A percentile compares a stretch with the other conserved stretches of the same genome.
Evolutionary conservation across 2,797 vertebrate genomes (phyloP).

Genomic region (Hapalemur alaotrensis): DNA sequence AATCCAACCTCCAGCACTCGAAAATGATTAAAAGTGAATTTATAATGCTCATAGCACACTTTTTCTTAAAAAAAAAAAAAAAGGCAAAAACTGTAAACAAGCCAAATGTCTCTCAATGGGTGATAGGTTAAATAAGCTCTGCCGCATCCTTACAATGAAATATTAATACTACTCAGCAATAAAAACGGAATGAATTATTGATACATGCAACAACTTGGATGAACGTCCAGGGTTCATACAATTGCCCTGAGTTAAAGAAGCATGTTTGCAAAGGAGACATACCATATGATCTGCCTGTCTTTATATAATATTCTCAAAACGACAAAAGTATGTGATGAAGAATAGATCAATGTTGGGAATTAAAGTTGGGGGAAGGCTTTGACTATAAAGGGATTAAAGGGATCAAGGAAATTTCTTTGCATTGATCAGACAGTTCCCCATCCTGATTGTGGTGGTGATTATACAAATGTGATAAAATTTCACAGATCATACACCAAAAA

Average conservation of each 20-base stretch:
- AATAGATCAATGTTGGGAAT: background rate
- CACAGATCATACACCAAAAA: background rate
- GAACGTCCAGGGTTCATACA: background rate
- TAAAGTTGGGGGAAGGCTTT: background rate
- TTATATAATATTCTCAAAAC: background rate
- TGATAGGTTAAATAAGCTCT: background rate
- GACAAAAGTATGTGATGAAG: background rate
- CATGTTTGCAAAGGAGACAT: background rate
- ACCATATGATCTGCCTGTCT: background rate
- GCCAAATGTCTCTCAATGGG: background rate
- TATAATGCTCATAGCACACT: background rate
- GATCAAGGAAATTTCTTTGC: background rate
- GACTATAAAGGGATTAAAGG: background rate
- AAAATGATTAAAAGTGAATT: background rate
- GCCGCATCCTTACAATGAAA: too few relatives aligned
- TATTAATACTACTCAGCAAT: too few relatives aligned
- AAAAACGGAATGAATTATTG: background rate
- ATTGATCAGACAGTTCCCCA: background rate
- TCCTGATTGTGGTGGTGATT: background rate
- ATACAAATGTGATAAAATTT: background rate
- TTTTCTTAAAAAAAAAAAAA: background rate
- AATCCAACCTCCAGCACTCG: background rate
- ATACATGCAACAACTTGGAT: rapidly evolving
- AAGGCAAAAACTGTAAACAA: background rate
- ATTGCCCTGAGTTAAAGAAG: background rate